Evolutionary conservation across 2,797 vertebrate genomes (phyloP).

Genomic region (Brotula barbata): DNA sequence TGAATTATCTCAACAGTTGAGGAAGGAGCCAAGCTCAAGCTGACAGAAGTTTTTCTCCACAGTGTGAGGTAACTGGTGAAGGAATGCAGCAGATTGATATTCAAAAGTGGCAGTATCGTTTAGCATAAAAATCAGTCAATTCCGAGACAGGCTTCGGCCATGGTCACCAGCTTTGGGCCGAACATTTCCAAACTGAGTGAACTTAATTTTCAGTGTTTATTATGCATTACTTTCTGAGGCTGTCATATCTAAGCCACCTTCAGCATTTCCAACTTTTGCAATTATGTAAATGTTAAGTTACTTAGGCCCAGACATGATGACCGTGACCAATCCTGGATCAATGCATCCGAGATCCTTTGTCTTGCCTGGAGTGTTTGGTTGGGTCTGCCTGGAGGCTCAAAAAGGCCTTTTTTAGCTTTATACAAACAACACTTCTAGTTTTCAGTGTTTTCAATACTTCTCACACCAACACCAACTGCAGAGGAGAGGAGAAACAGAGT

Average conservation of each 20-base stretch:
- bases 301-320: constrained; percentile 34
- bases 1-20: not conserved
- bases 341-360: constrained; percentile 42
- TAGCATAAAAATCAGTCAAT: constrained; percentile 47
- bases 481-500: no score
- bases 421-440: no score
- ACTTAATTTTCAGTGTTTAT: not conserved
- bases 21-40: no score
- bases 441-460: no score
- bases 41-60: no score
- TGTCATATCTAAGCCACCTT: not conserved
- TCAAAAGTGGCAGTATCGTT: constrained; percentile 27
- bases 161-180: constrained; percentile 52
- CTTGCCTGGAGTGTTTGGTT: constrained; percentile 3
- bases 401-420: no score
- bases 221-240: not conserved
- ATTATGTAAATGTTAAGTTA: not conserved
- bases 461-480: no score
- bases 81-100: constrained; percentile 31
- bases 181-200: not conserved
- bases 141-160: constrained; percentile 50
- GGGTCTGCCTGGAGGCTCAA: no score
- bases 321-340: constrained; percentile 31
- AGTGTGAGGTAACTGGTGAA: constrained; percentile 10
- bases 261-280: not conserved